Evolutionary conservation across 2,797 vertebrate genomes (phyloP), one percentile per base, ranked within the genome.

Genomic region (Sebastes umbrosus): DNA sequence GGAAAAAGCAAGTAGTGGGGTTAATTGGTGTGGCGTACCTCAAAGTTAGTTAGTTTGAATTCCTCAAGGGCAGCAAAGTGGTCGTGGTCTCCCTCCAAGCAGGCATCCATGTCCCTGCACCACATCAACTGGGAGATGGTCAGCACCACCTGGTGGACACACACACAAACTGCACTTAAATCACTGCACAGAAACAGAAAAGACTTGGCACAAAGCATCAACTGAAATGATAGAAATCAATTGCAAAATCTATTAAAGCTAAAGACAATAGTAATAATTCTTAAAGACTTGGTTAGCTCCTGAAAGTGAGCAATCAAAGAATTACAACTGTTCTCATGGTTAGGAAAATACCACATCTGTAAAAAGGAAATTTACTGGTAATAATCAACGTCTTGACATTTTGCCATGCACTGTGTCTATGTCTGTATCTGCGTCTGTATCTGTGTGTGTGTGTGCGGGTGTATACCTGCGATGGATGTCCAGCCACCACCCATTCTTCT

Each of bases 121-220:
- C 97, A 98, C 97, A 97, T 97, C 71, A 97, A 87, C 86, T 98
- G 97, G 58, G 97, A 97, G 91, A 97, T 86, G 7, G 96, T 98
- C 84, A 98, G 91, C 89, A 98, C 96, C 84, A 97, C 96, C 97
- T 97, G 68, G 66, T 90, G 81, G 85, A 84, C 16, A 85, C 27
- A 81, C 18, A 80, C 8, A 82, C 8, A 66, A 22, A 75, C 12
- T 54, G 1, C 62, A 24, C n/a, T 62, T 50, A 55, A 32, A 68
- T 65, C 4, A 8, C 10, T n/a, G 16, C 20, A n/a, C 13, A 6
- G n/a, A 54, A 57, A 55, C 12, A 11, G 6, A 50, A 2, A 32
- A 20, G 10, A n/a, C 4, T 9, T n/a, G 13, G 1, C 5, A 31
- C 3, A 54, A 25, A 66, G 18, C 27, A 34, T 46, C 12, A 66